phyloP scores from a whole-genome alignment of 2,797 vertebrate species.

The Anguilla obscura region DNA sequence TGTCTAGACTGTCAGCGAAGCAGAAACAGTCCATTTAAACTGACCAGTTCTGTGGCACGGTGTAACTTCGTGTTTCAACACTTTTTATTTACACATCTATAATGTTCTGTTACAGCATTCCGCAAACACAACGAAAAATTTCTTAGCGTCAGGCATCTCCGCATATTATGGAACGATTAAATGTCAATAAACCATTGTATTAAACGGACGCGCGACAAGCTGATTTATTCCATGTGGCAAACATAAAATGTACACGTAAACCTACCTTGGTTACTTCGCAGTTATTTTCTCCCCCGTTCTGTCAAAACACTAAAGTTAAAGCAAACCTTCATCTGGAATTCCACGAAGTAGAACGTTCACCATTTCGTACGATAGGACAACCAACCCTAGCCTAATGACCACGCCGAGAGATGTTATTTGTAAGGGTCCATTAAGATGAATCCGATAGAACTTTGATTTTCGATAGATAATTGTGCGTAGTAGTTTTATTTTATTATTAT shows the following conservation, averaged over 20 bases:
- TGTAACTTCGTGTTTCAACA: constrained; percentile 16
- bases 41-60: background rate
- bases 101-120: background rate
- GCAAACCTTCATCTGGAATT: background rate
- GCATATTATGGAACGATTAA: constrained; percentile 12
- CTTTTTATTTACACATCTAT: background rate
- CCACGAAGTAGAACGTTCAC: constrained; percentile 9
- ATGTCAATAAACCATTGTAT: background rate
- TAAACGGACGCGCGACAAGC: background rate
- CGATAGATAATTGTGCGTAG: background rate
- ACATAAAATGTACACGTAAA: background rate
- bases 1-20: constrained; percentile 6
- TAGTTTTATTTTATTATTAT: background rate
- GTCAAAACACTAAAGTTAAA: constrained; percentile 10
- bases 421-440: background rate
- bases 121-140: background rate
- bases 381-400: constrained; percentile 7
- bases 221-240: background rate
- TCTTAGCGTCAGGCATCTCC: background rate
- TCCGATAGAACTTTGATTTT: background rate
- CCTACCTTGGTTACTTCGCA: constrained; percentile 25
- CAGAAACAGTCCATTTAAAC: constrained; percentile 4
- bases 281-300: background rate
- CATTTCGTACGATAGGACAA: background rate
- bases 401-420: background rate